Evolutionary conservation across 2,888 invertebrate species (phyloP).

Genomic region (Aricia artaxerxes): DNA sequence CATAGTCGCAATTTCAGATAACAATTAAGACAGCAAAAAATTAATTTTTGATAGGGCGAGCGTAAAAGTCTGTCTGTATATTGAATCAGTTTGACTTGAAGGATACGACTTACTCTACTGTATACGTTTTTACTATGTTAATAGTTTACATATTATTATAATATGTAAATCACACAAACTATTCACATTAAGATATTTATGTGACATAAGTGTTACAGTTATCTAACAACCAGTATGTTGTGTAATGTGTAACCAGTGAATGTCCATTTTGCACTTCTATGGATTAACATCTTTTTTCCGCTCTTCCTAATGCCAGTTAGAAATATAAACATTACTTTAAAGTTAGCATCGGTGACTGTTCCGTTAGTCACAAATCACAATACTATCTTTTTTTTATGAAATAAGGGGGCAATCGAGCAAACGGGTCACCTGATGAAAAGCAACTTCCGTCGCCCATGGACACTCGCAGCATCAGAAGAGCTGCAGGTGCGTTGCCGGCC

Average conservation of each 20-base stretch:
- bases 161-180: background rate
- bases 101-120: background rate
- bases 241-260: background rate
- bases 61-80: no score
- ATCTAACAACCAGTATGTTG: background rate
- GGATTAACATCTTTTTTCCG: slow-evolving; percentile 10
- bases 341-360: no score
- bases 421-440: no score
- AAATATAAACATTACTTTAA: background rate
- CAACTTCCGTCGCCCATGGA: no score
- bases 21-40: no score
- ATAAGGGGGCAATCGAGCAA: no score
- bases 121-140: background rate
- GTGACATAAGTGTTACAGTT: slow-evolving; percentile 5
- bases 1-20: no score
- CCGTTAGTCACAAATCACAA: no score
- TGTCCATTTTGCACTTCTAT: background rate
- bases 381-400: no score
- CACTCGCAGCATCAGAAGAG: no score
- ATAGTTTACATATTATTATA: background rate
- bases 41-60: no score
- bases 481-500: no score
- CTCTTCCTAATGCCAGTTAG: background rate
- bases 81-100: background rate
- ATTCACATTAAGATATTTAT: background rate